Conservation (phyloP, 2,888 invertebrate species). For the Pantelozetes paolii region DNA sequence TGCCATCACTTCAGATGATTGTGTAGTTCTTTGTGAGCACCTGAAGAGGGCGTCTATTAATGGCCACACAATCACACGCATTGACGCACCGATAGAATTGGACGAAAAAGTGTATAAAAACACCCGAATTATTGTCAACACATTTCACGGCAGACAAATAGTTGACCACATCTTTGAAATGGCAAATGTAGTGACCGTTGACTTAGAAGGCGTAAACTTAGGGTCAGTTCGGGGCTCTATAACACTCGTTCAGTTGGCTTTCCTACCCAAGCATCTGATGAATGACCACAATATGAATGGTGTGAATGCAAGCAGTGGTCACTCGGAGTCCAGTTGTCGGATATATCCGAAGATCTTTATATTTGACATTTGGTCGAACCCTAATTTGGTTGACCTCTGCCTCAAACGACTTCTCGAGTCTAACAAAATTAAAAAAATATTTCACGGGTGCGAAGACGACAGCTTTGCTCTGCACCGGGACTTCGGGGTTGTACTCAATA, state of each 20-base stretch:
- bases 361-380: constrained; percentile 34
- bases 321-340: background rate
- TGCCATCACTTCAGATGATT: constrained; percentile 12
- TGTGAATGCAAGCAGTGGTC: background rate
- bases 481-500: constrained; percentile 5
- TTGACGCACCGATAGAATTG: constrained; percentile 21
- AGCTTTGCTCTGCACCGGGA: constrained; percentile 15
- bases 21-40: constrained; percentile 9
- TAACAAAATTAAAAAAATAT: constrained; percentile 24
- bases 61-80: constrained; percentile 25
- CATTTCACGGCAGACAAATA: constrained; percentile 10
- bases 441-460: constrained; percentile 38
- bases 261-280: constrained; percentile 25
- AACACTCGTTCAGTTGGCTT: constrained; percentile 38
- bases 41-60: background rate
- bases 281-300: background rate
- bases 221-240: constrained; percentile 30
- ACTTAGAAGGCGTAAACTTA: constrained; percentile 39
- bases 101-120: constrained; percentile 29
- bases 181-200: constrained; percentile 31
- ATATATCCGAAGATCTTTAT: constrained; percentile 30
- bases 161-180: constrained; percentile 11
- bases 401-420: constrained; percentile 31
- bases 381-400: background rate
- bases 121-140: constrained; percentile 26